Percentiles rank a stretch among this genome's conserved stretches.
phyloP scores from a whole-genome alignment of 2,888 invertebrate species.

The Pandemis heparana region DNA sequence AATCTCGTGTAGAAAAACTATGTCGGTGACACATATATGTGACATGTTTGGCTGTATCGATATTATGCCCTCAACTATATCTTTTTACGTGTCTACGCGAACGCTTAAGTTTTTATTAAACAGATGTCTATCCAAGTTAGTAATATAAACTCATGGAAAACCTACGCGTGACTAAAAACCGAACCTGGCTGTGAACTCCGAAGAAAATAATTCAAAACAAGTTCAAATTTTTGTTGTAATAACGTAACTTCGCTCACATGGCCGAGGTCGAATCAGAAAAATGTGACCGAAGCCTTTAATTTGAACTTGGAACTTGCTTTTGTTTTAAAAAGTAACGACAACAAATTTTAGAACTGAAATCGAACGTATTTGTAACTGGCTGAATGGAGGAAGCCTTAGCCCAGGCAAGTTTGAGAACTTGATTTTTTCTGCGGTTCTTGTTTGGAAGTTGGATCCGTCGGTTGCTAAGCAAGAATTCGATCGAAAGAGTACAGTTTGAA shows the following conservation, averaged over 20 bases:
- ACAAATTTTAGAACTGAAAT: constrained; percentile 46
- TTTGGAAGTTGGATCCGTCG: constrained; percentile 45
- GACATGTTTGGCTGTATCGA: too few relatives aligned
- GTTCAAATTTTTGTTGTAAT: not conserved
- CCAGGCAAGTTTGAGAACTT: constrained; percentile 49
- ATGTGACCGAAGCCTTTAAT: constrained; percentile 46
- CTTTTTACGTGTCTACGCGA: not conserved
- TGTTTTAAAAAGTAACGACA: constrained; percentile 45
- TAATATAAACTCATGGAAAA: not conserved
- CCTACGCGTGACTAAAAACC: not conserved
- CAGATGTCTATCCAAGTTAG: not conserved
- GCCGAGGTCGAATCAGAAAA: constrained; percentile 35
- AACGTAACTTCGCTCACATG: constrained; percentile 18
- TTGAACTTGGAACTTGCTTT: constrained; percentile 49
- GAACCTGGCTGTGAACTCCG: not conserved
- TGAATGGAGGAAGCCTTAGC: constrained; percentile 48
- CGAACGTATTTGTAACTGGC: constrained; percentile 47
- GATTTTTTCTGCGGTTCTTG: constrained; percentile 42
- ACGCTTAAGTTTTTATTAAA: not conserved
- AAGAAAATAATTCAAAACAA: constrained; percentile 5
- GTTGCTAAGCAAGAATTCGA: constrained; percentile 50
- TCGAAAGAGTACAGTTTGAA: constrained; percentile 11
- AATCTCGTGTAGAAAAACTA: too few relatives aligned
- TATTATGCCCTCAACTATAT: too few relatives aligned
- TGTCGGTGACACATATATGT: too few relatives aligned